Evolutionary conservation across 2,888 invertebrate species (phyloP).

Genomic region (Tuta absoluta): DNA sequence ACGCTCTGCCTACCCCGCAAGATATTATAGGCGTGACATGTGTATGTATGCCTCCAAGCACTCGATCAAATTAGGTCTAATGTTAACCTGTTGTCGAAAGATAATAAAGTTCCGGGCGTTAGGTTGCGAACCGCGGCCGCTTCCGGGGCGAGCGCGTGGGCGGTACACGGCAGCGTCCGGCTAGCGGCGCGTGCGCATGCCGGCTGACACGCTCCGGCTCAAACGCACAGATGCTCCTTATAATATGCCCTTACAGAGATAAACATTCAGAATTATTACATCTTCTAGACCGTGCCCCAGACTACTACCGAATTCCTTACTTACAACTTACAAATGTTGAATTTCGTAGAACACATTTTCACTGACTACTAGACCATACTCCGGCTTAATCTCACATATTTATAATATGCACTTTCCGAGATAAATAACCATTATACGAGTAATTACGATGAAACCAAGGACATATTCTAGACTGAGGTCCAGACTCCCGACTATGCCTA

Average conservation of each 20-base stretch:
- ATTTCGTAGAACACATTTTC: not conserved
- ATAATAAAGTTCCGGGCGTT: constrained; percentile 26
- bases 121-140: constrained; percentile 30
- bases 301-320: not conserved
- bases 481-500: not conserved
- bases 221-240: constrained; percentile 10
- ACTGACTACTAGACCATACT: too few species aligned
- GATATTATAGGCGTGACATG: too few species aligned
- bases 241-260: not conserved
- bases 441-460: not conserved
- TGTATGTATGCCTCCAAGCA: too few species aligned
- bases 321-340: not conserved
- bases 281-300: not conserved
- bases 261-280: not conserved
- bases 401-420: not conserved
- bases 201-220: constrained; percentile 4
- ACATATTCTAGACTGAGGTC: not conserved
- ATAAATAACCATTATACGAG: not conserved
- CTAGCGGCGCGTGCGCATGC: constrained; percentile 21
- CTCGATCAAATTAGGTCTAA: not conserved
- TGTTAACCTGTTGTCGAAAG: not conserved
- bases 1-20: too few species aligned
- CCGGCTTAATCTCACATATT: not conserved
- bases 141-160: constrained; percentile 34
- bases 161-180: constrained; percentile 26